Percentiles rank a stretch among this genome's conserved stretches.
These are phyloP conservation scores for Pachypanchax playfairii DNA, from an alignment of 2,113 vertebrate genomes.

Conservation along the genomic window DNA sequence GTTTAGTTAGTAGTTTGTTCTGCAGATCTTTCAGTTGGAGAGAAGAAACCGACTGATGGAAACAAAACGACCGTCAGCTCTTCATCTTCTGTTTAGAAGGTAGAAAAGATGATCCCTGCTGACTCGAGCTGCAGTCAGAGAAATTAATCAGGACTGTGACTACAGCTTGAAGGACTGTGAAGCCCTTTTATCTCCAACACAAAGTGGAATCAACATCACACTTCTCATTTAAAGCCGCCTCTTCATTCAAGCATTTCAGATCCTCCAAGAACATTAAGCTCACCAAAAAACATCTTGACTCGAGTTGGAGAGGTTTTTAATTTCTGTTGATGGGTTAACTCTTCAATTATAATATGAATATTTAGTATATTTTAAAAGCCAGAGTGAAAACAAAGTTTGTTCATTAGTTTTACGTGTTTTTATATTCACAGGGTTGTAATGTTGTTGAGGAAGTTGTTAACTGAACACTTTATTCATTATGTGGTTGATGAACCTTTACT, in stretches of 20 bases:
- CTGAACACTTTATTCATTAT: neutral
- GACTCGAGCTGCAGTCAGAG: constrained; percentile 13
- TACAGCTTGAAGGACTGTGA: neutral
- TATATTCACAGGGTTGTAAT: no score
- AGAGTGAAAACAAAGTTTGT: neutral
- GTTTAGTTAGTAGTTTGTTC: constrained; percentile 30
- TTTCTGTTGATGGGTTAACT: no score
- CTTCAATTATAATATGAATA: neutral
- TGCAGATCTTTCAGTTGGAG: neutral
- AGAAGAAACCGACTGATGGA: constrained; percentile 8
- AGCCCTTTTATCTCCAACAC: neutral
- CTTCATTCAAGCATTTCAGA: neutral
- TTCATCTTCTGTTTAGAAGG: constrained; percentile 7
- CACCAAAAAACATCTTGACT: constrained; percentile 1
- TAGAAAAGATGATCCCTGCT: neutral
- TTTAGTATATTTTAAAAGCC: neutral
- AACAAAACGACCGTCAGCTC: constrained; percentile 4
- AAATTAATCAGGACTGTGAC: constrained; percentile 14
- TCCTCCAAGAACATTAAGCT: neutral
- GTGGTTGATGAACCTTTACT: neutral
- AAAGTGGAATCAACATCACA: constrained; percentile 3
- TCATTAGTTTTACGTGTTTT: no score
- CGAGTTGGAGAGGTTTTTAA: neutral
- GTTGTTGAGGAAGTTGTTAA: neutral
- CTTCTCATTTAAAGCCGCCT: neutral